Percentiles rank a stretch among this genome's conserved stretches.
Evolutionary conservation across 1,140 invertebrate species (phyloP).

Genomic region (Hesperophylax magnus): DNA sequence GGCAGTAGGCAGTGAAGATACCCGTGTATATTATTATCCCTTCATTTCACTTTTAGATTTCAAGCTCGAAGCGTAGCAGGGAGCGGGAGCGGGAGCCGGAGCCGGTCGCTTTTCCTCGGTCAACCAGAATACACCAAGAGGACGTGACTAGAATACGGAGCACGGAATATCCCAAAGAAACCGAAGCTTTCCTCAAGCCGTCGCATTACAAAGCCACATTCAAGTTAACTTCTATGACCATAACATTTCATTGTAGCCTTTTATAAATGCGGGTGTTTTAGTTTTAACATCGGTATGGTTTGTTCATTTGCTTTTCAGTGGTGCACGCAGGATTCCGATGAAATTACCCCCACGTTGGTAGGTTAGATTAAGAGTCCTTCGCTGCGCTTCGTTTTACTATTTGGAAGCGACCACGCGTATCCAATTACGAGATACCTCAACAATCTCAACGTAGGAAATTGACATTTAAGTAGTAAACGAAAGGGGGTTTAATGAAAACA

Average conservation of each 20-base stretch:
- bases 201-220: constrained; percentile 5
- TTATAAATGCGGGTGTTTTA: no score
- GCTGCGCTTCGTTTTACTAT: constrained; percentile 11
- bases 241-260: no score
- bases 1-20: neutral
- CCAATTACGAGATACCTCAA: constrained; percentile 23
- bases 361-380: neutral
- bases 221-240: neutral
- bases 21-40: constrained; percentile 3
- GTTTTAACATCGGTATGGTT: neutral
- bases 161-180: neutral
- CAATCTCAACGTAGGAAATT: neutral
- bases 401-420: constrained; percentile 20
- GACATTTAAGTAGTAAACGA: constrained; percentile 9
- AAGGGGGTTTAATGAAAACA: neutral
- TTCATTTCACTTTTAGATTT: constrained; percentile 27
- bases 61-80: neutral
- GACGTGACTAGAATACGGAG: neutral
- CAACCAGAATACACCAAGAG: neutral
- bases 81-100: neutral
- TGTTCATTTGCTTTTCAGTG: neutral
- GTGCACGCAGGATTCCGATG: neutral
- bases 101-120: neutral
- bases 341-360: neutral
- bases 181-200: neutral